Evolutionary conservation across 2,888 invertebrate genomes (phyloP).

Genomic region (Oxyteleia sp.): DNA sequence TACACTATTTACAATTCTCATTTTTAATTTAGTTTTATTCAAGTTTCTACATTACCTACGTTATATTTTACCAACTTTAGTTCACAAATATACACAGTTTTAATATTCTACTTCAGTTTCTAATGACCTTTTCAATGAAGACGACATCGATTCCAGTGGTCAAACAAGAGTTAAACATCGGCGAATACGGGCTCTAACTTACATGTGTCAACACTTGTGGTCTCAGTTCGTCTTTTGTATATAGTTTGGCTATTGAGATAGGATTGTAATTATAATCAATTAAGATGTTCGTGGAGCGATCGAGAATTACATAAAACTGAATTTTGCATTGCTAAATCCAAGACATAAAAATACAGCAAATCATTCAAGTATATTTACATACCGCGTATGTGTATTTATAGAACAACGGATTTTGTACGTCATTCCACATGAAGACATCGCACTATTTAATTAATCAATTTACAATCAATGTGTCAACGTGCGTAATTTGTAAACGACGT

Average conservation of each 20-base stretch:
- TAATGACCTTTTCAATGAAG: constrained; percentile 56
- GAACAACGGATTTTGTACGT: background rate
- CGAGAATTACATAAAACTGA: constrained; percentile 9
- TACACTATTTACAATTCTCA: too few relatives aligned
- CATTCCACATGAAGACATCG: constrained; percentile 17
- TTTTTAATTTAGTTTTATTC: too few relatives aligned
- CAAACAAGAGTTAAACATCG: constrained; percentile 59
- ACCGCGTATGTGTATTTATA: too few relatives aligned
- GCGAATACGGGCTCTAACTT: constrained; percentile 36
- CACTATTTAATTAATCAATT: constrained; percentile 18
- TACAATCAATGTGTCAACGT: constrained; percentile 5
- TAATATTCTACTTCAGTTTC: too few relatives aligned
- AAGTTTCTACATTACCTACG: too few relatives aligned
- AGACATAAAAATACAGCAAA: background rate
- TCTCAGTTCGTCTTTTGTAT: constrained; percentile 29
- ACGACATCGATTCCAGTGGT: constrained; percentile 53
- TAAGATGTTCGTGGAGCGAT: constrained; percentile 33
- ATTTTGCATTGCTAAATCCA: constrained; percentile 24
- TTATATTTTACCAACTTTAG: too few relatives aligned
- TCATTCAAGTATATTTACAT: constrained; percentile 11
- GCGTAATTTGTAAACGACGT: constrained; percentile 23
- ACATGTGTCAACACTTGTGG: constrained; percentile 63
- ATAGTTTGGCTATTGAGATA: constrained; percentile 47
- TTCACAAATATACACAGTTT: too few relatives aligned
- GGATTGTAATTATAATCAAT: constrained; percentile 53